Evolutionary conservation across 2,888 invertebrate genomes (phyloP).

Genomic region (Platycnemis pennipes): DNA sequence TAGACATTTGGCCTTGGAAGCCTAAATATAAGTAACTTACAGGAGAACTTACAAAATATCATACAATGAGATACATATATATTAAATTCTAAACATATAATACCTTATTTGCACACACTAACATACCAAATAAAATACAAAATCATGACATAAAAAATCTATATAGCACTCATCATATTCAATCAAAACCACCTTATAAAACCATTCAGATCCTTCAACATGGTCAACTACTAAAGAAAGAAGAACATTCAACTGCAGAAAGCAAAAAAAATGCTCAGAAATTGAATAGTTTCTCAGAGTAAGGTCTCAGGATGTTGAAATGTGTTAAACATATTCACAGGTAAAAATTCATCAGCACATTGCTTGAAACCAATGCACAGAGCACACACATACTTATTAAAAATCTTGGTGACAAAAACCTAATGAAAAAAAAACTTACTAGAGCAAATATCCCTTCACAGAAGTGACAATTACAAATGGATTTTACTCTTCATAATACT

Average conservation of each 20-base stretch:
- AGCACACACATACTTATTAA: neutral
- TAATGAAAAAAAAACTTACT: neutral
- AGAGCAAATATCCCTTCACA: slow-evolving; percentile 60
- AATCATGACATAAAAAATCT: neutral
- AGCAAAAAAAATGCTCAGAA: neutral
- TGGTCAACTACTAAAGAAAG: neutral
- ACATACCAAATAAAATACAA: neutral
- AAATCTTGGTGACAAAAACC: neutral
- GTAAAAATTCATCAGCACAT: neutral
- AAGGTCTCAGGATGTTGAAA: neutral
- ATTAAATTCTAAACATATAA: neutral
- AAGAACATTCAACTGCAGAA: neutral
- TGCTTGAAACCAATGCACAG: neutral
- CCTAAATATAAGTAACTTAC: neutral
- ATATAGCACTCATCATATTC: neutral
- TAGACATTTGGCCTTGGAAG: neutral
- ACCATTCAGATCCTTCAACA: neutral
- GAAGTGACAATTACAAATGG: slow-evolving; percentile 46
- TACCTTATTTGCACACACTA: neutral
- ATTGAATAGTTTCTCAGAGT: neutral
- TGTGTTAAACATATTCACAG: neutral
- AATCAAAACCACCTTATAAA: neutral
- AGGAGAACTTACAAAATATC: neutral
- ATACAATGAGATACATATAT: neutral
- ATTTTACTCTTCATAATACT: neutral